phyloP scores from a whole-genome alignment of 2,113 vertebrate species.

The Setophaga coronata region DNA sequence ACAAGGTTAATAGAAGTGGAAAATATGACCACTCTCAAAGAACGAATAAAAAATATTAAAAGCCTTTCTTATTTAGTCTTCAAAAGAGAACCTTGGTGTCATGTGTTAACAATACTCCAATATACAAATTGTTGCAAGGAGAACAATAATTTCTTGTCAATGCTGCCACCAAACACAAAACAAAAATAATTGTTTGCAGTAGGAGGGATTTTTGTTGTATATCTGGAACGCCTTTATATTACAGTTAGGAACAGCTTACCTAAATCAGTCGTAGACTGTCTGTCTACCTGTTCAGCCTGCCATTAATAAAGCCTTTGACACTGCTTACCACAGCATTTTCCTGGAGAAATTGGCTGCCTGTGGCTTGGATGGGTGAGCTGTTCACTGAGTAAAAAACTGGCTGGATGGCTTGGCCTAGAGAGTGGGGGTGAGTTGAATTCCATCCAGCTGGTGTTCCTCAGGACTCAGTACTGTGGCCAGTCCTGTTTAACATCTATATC shows the following conservation, averaged over 20 bases:
- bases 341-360: fast-evolving
- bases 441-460: not conserved
- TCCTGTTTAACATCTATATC: not conserved
- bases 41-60: not conserved
- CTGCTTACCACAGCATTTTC: not conserved
- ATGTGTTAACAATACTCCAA: not conserved
- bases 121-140: not conserved
- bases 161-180: not conserved
- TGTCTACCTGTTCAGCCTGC: not conserved
- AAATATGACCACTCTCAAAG: not conserved
- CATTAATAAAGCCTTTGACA: not conserved
- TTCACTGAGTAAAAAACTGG: not conserved
- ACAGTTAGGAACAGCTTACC: not conserved
- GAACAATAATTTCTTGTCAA: not conserved
- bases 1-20: not conserved
- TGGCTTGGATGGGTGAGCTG: not conserved
- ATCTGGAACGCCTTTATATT: not conserved
- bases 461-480: not conserved
- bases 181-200: not conserved
- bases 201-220: not conserved
- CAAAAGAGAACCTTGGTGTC: not conserved
- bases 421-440: not conserved
- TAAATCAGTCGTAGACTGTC: not conserved
- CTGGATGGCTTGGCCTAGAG: not conserved
- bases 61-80: not conserved